A percentile compares a stretch with the other conserved stretches of the same genome.
phyloP scores from a whole-genome alignment of 2,113 vertebrate genomes.

The Seriola rivoliana region DNA sequence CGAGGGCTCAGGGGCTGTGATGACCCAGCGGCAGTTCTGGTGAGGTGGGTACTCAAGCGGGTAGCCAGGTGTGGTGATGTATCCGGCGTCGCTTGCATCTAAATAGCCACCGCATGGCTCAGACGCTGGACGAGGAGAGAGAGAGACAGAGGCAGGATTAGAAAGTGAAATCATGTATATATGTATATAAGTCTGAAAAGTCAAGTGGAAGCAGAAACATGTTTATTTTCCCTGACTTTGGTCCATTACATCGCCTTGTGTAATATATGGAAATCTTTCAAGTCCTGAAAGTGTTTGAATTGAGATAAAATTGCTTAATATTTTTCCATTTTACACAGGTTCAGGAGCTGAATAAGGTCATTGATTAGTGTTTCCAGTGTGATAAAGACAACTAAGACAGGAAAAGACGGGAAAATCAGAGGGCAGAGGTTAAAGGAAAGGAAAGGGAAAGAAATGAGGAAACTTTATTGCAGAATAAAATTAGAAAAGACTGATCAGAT shows the following conservation, averaged over 20 bases:
- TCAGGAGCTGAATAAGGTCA: neutral
- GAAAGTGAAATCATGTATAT: neutral
- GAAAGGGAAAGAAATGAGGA: slow-evolving; percentile 2
- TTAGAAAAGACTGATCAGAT: neutral
- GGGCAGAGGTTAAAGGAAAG: neutral
- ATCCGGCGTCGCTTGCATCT: slow-evolving; percentile 94
- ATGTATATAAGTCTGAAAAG: neutral
- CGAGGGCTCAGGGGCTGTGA: slow-evolving; percentile 91
- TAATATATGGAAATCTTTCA: neutral
- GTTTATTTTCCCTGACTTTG: neutral
- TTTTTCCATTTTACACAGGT: neutral
- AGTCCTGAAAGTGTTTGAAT: neutral
- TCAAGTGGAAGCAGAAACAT: neutral
- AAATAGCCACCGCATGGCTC: slow-evolving; percentile 90
- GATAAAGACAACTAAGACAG: neutral
- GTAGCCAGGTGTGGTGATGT: slow-evolving; percentile 98
- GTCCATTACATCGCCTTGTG: neutral
- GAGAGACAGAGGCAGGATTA: neutral
- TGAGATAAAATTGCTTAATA: neutral
- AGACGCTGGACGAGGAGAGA: slow-evolving; percentile 65
- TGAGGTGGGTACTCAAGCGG: slow-evolving; percentile 97
- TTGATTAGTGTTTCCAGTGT: neutral
- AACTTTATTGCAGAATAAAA: neutral
- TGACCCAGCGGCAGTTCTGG: slow-evolving; percentile 97
- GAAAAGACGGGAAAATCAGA: neutral